Percentiles rank a stretch among this genome's conserved stretches.
Conservation (phyloP, 2,797 vertebrate genomes). For the Xenentodon cancila region DNA sequence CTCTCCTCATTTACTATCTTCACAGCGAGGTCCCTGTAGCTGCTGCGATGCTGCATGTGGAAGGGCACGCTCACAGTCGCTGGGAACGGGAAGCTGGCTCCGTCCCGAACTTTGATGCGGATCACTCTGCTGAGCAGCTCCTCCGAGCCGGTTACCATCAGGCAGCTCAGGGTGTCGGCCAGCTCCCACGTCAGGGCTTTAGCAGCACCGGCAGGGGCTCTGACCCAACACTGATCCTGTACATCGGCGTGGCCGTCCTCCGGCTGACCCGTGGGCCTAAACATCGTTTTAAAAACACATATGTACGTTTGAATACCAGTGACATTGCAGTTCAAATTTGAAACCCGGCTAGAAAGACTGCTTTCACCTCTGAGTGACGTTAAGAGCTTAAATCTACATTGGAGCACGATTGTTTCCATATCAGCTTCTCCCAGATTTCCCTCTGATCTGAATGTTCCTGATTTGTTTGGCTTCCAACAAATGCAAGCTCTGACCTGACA, state of each 20-base stretch:
- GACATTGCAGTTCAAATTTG: not conserved
- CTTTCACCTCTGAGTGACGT: not conserved
- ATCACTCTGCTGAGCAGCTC: slow-evolving; percentile 90
- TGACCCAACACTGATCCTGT: slow-evolving; percentile 79
- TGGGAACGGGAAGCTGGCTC: slow-evolving; percentile 77
- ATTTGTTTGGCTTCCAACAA: slow-evolving; percentile 35
- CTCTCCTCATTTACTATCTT: slow-evolving; percentile 82
- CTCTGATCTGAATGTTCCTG: slow-evolving; percentile 12
- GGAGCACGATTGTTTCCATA: slow-evolving; percentile 12
- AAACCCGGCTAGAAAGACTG: not conserved
- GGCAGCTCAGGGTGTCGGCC: slow-evolving; percentile 80
- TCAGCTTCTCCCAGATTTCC: slow-evolving; percentile 31
- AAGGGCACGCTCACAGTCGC: slow-evolving; percentile 84
- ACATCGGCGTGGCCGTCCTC: slow-evolving; percentile 27
- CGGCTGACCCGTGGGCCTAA: slow-evolving; percentile 36
- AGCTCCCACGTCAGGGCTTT: slow-evolving; percentile 74
- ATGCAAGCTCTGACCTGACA: slow-evolving; percentile 22
- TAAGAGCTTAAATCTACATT: not conserved
- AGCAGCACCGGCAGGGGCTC: slow-evolving; percentile 62
- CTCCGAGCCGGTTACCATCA: slow-evolving; percentile 86
- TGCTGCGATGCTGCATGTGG: slow-evolving; percentile 78
- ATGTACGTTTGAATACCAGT: not conserved
- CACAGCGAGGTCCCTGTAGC: slow-evolving; percentile 85
- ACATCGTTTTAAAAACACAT: slow-evolving; percentile 14
- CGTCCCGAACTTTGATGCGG: slow-evolving; percentile 64